These are phyloP conservation scores for Clarias fuscus DNA, from an alignment of 2,797 vertebrate genomes.

Conservation along the genomic window DNA sequence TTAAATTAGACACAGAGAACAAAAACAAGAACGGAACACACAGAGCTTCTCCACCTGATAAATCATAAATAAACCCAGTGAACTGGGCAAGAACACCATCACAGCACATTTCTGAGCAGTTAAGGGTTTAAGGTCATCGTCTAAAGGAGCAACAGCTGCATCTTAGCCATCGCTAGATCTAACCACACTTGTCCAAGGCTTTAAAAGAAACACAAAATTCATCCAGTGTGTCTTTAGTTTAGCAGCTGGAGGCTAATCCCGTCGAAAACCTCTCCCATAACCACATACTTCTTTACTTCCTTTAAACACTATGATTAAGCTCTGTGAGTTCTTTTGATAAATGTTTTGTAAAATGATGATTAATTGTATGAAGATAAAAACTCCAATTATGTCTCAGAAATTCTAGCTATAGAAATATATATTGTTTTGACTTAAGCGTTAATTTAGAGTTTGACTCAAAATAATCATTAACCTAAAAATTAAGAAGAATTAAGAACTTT, in stretches of 20 bases:
- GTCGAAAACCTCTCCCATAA: background rate
- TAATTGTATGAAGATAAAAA: background rate
- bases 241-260: background rate
- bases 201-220: background rate
- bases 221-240: background rate
- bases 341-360: no score
- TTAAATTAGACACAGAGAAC: background rate
- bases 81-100: background rate
- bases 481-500: no score
- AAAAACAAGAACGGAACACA: background rate
- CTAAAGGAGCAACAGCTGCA: background rate
- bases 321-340: background rate
- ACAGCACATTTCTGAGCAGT: background rate
- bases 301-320: background rate
- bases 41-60: conserved; percentile 1
- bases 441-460: no score
- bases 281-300: background rate
- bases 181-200: background rate
- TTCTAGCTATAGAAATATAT: no score
- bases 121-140: background rate
- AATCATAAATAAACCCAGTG: background rate
- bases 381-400: background rate
- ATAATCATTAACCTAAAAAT: no score
- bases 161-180: background rate
- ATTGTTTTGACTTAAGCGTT: no score